phyloP scores from a whole-genome alignment of 2,888 invertebrate genomes.

The Allygus modestus region DNA sequence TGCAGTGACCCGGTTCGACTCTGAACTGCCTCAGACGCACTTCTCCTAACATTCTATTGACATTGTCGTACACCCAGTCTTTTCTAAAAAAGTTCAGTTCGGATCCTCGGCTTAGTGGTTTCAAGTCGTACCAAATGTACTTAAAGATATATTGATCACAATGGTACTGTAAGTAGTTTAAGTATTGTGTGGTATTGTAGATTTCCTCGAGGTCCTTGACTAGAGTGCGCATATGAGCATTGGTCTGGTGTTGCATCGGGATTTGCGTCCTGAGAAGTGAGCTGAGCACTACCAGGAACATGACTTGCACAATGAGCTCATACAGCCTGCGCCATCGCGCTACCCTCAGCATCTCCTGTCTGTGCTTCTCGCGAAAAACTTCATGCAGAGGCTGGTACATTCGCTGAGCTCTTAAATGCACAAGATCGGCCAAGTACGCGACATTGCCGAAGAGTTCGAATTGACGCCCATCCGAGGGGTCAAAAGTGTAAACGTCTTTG shows the following conservation, averaged over 20 bases:
- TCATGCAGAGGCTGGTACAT: no score
- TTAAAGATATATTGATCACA: background rate
- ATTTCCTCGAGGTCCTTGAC: background rate
- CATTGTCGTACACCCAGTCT: slow-evolving; percentile 5
- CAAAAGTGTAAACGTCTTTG: no score
- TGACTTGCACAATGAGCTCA: background rate
- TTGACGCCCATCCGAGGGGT: background rate
- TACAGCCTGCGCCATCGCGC: no score
- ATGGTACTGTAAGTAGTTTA: background rate
- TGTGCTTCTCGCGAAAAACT: slow-evolving; percentile 3
- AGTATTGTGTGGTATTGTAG: background rate
- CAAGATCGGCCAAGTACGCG: background rate
- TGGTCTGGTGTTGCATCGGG: background rate
- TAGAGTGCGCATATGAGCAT: background rate
- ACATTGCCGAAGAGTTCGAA: background rate
- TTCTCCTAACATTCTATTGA: background rate
- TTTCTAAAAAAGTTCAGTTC: background rate
- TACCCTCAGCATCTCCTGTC: background rate
- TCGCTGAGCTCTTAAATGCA: background rate
- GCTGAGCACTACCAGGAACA: background rate
- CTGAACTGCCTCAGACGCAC: background rate
- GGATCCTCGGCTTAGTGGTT: background rate
- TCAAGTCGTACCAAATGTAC: background rate
- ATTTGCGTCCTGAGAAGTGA: background rate
- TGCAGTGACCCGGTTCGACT: no score